Base-by-base conservation (phyloP, 2,113 vertebrate genomes). In the Ploceus nigricollis region DNA sequence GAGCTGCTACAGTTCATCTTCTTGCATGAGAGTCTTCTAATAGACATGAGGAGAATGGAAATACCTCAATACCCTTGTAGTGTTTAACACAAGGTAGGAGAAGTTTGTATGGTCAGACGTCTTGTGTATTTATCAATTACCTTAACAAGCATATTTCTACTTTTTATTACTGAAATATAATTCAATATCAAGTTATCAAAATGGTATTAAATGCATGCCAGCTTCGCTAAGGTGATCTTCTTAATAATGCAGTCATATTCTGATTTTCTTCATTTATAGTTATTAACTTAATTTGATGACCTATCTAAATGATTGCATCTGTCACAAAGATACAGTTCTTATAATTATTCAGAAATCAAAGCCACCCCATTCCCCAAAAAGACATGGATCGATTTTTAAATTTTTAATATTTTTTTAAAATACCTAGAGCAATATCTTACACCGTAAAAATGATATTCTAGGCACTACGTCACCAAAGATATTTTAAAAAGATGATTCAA, bases 111-210 rank as follows among this genome's bases (percentile, higher is more conserved):
- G 2, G 60, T 54, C 39, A 50, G 73, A 87, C 12, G 9, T 69
- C 51, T 61, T 35, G 20, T 1, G 4, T 39, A 39, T 65, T 85
- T 80, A 31, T 68, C 63, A 68, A 71, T 37, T 78, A 27, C 25
- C 28, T 70, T 70, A 76, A 77, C 1, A 2, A 88, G 8, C 18
- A 50, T 75, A 58, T 21, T 87, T n/a, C 53, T 93, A 56, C n/a
- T 71, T 93, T 97, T 95, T 86, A 85, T 70, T 96, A 76, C 82
- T 88, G 72, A 85, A 78, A 77, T 86, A 8, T 75, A 94, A 86
- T 95, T 96, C 23, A 90, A 30, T 94, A 90, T 68, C 86, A 93
- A 89, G 24, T 37, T 77, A 84, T 85, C 50, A 93, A 92, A 96
- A 92, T 45, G 35, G 15, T 47, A 73, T 97, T 94, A 90, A 92